Conservation (phyloP, 2,888 invertebrate genomes). For the Miltochrista miniata region DNA sequence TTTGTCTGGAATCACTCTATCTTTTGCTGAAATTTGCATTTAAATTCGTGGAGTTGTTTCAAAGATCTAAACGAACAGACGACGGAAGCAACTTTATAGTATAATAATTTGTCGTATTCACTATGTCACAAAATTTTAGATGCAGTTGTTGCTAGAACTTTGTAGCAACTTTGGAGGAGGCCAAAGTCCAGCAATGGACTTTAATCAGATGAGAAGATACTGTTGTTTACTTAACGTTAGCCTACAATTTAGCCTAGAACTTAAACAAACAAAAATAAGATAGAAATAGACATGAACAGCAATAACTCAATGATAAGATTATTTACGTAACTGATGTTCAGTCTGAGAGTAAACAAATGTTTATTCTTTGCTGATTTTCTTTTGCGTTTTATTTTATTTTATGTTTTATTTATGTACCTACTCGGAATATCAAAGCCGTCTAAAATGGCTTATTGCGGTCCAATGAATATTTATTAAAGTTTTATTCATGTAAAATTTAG, state of each 20-base stretch:
- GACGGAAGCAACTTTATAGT: too few species aligned
- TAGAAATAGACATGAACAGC: background rate
- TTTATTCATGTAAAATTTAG: background rate
- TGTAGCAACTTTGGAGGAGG: background rate
- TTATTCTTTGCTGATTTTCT: background rate
- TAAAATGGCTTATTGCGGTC: conserved; percentile 24
- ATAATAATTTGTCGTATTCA: too few species aligned
- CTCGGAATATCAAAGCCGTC: conserved; percentile 23
- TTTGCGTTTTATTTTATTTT: conserved; percentile 1
- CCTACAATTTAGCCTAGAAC: background rate
- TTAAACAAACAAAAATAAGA: background rate
- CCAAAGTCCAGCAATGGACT: too few species aligned
- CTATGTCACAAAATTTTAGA: too few species aligned
- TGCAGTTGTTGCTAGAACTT: too few species aligned
- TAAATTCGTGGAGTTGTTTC: too few species aligned
- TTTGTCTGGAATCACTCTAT: too few species aligned
- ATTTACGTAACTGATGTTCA: background rate
- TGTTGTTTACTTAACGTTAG: background rate
- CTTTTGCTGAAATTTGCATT: too few species aligned
- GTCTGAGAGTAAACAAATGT: background rate
- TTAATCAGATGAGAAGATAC: too few species aligned
- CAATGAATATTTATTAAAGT: conserved; percentile 34
- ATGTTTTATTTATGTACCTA: too few species aligned
- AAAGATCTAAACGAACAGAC: too few species aligned
- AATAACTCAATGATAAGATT: background rate